A percentile compares a stretch with the other conserved stretches of the same genome.
Conservation (phyloP, 30 jellyfish, hydroid and myxozoan genomes). For the Rhopilema esculentum region DNA sequence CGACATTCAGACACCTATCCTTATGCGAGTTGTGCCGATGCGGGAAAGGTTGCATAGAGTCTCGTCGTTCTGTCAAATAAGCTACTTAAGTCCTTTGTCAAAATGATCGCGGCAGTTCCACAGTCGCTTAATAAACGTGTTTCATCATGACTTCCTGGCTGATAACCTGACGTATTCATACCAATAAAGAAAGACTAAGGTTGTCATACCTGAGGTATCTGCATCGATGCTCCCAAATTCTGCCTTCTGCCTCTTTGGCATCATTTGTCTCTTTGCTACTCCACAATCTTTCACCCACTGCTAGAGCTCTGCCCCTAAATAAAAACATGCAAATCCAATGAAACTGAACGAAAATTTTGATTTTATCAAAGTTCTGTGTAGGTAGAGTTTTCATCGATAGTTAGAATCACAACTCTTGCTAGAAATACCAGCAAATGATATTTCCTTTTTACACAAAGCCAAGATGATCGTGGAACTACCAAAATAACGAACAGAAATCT, state of each 20-base stretch:
- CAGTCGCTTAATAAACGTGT: neutral
- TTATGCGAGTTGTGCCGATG: too few relatives aligned
- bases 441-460: neutral
- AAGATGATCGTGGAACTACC: too few relatives aligned
- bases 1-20: too few relatives aligned
- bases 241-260: conserved; percentile 63
- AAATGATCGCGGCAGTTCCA: neutral
- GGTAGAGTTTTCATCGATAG: neutral
- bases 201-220: conserved; percentile 66
- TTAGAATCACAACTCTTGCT: neutral
- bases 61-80: too few relatives aligned
- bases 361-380: neutral
- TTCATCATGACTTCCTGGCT: neutral
- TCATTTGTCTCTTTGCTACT: conserved; percentile 66
- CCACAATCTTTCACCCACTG: conserved; percentile 95
- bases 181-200: neutral
- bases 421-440: neutral
- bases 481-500: too few relatives aligned
- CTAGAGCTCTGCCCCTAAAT: conserved; percentile 82
- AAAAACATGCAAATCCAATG: neutral
- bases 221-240: conserved; percentile 97
- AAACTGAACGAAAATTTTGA: neutral
- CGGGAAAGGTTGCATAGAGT: too few relatives aligned
- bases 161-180: neutral
- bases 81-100: neutral